Base-by-base conservation (phyloP, 2,797 vertebrate genomes). In the Platalea minor region DNA sequence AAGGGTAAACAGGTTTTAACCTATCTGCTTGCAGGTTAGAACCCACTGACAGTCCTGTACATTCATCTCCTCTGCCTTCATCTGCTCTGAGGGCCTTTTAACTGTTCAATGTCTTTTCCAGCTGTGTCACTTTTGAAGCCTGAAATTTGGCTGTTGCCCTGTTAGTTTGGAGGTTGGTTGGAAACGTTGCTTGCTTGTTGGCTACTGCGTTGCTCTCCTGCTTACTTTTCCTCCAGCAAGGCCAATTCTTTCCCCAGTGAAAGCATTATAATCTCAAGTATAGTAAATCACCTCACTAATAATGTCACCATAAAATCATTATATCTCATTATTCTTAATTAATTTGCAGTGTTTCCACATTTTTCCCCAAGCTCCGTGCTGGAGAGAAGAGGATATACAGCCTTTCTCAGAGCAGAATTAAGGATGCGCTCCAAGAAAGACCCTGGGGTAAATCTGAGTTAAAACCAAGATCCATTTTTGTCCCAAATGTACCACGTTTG, bases 181-280 rank as follows among this genome's bases (percentile, higher is more conserved):
- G 89, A 91, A 94, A 90, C 1, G 0, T 29, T 91, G 67, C 79
- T 95, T 81, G 51, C 54, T 93, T 90, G 54, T 51, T 96, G 91
- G 95, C 85, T 95, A 88, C 88, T 91, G 77, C 91, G 33, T 76
- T 82, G 80, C 61, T 93, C 88, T 95, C 80, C 88, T 93, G 77
- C 94, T 91, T 94, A 67, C 70, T 95, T 96, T 95, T 95, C 89
- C 77, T 93, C 41, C 74, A 92, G 48, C 73, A 87, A 60, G 10
- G 83, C 83, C 74, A 96, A 87, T 67, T 88, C 41, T n/a, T 96
- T 89, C 65, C 63, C 69, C 51, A 9, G 2, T 67, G 88, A 93
- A 95, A 85, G 46, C n/a, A 77, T 82, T 82, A 88, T 48, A 76
- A 68, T 46, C 67, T 89, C 83, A 91, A 91, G 37, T 57, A 77